Base-by-base conservation (phyloP, 2,113 vertebrate genomes). In the Rhabdornis inornatus region DNA sequence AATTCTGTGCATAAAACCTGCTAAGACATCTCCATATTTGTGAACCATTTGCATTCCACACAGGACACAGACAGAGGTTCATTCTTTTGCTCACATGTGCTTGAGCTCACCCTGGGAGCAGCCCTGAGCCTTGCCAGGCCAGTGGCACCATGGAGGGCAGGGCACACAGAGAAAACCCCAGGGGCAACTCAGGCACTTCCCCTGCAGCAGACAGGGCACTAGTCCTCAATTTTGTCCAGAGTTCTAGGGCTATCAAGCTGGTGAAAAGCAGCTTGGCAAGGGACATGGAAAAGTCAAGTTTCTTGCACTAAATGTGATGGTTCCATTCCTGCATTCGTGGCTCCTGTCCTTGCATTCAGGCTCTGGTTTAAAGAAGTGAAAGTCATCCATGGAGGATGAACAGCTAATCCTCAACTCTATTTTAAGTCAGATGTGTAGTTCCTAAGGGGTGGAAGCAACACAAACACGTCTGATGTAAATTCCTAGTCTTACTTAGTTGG, bases 161-260 rank as follows among this genome's bases (percentile, higher is more conserved):
- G 28, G 35, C 23, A 66, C 2, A 2, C 28, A 4, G 28, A 59
- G 25, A 17, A 94, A 56, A 28, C 1, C 35, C 35, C 3, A 3
- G 15, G 21, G 52, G 17, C 39, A 83, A 22, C 65, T 72, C 37
- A 23, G 28, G n/a, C 33, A 64, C 22, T 83, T 68, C 14, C 61
- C 17, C 20, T 61, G 30, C 35, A 12, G 25, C 7, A 15, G 20
- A 60, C 0, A 0, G 14, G 15, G 27, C 50, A 63, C 12, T 25
- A 18, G 33, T 66, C 35, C 39, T 40, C 10, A 8, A 0, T 44
- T 69, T 7, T 56, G 30, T 18, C 42, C 42, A n/a, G 35, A 81
- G 45, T 30, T 87, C 53, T 59, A 39, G 33, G 53, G 50, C 21
- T 5, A 66, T 42, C 27, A 81, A 52, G 15, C 23, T 85, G 81